These are phyloP conservation scores for Ianthella basta DNA, from an alignment of 37 sponge, comb jelly and placozoan genomes.

Conservation along the genomic window DNA sequence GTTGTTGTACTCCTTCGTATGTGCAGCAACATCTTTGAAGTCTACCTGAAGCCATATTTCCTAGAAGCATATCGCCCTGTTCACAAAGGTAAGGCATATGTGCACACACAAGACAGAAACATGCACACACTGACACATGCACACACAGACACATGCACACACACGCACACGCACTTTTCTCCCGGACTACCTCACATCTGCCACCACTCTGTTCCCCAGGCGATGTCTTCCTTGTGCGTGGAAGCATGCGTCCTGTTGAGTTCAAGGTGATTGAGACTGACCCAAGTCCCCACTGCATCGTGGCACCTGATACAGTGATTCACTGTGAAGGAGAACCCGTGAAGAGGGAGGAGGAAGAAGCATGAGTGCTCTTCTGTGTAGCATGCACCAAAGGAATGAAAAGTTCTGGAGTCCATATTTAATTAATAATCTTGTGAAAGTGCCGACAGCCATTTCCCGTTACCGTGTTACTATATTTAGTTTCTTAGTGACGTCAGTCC, in stretches of 20 bases:
- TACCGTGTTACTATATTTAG: slow-evolving; percentile 5
- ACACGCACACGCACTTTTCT: neutral
- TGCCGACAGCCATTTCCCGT: too few species aligned
- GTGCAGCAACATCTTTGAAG: slow-evolving; percentile 95
- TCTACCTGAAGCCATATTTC: slow-evolving; percentile 98
- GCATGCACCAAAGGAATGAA: too few species aligned
- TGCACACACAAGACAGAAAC: too few species aligned
- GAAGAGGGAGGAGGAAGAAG: slow-evolving; percentile 99
- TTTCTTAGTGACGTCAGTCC: slow-evolving; percentile 14
- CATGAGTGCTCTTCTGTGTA: too few species aligned
- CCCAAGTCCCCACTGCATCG: slow-evolving; percentile 96
- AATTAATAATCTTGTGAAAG: too few species aligned
- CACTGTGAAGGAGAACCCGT: slow-evolving; percentile 99
- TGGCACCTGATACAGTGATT: slow-evolving; percentile 99
- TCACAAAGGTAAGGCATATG: slow-evolving; percentile 71
- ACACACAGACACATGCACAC: slow-evolving; percentile 1
- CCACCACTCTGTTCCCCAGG: slow-evolving; percentile 32
- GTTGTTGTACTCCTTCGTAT: neutral
- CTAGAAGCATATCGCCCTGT: slow-evolving; percentile 99
- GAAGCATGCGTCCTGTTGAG: slow-evolving; percentile 97
- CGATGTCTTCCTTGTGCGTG: slow-evolving; percentile 96
- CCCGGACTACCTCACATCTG: neutral
- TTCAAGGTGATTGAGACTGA: slow-evolving; percentile 98
- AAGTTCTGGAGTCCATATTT: too few species aligned
- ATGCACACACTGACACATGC: neutral